Conservation (phyloP, 2,797 vertebrate genomes). For the Sciaenops ocellatus region DNA sequence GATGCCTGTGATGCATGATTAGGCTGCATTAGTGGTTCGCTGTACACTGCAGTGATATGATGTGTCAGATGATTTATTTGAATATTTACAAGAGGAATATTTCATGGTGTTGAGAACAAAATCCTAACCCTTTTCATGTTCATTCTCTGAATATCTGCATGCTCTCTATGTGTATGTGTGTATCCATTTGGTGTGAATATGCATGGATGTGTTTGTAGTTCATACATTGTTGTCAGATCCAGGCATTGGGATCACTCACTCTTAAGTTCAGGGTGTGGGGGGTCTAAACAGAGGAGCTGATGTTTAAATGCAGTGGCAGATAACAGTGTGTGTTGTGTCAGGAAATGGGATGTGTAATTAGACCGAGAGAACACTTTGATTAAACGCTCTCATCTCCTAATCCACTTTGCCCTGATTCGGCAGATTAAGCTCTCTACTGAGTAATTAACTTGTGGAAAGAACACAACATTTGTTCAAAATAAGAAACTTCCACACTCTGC, state of each 20-base stretch:
- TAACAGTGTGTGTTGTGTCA: constrained; percentile 73
- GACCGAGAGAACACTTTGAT: constrained; percentile 81
- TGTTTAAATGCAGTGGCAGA: constrained; percentile 70
- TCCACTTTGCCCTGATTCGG: constrained; percentile 86
- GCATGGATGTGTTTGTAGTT: constrained; percentile 22
- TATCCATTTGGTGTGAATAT: neutral
- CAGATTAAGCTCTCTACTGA: constrained; percentile 82
- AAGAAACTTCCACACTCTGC: constrained; percentile 64
- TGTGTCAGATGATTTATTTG: constrained; percentile 23
- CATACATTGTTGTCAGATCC: constrained; percentile 32
- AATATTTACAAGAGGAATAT: constrained; percentile 28
- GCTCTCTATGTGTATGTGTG: neutral
- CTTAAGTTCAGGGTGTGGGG: constrained; percentile 23
- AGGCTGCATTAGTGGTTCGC: constrained; percentile 15
- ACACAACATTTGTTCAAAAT: constrained; percentile 76
- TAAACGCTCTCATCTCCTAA: constrained; percentile 85
- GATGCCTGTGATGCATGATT: constrained; percentile 14
- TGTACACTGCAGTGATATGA: constrained; percentile 13
- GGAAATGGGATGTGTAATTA: constrained; percentile 84
- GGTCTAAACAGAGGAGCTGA: constrained; percentile 53
- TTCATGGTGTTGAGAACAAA: constrained; percentile 2
- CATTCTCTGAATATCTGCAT: constrained; percentile 1
- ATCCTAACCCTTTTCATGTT: neutral
- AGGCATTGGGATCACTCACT: constrained; percentile 48
- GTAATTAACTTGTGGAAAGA: constrained; percentile 77